These are phyloP conservation scores for Sebastes kiyomatsui DNA, from an alignment of 2,797 vertebrate genomes.

Conservation along the genomic window DNA sequence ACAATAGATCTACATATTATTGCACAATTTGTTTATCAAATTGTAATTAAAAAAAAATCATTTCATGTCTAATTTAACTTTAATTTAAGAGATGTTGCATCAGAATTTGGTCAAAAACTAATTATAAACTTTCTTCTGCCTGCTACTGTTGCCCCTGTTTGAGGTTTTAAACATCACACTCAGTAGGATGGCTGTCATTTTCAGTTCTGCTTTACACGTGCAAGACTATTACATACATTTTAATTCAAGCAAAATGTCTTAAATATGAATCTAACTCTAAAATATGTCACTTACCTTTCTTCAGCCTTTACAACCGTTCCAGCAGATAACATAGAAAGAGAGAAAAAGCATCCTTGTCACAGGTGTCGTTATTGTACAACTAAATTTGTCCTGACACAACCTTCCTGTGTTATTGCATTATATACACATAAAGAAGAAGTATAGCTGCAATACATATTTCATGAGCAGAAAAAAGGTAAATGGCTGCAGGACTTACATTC, in stretches of 20 bases:
- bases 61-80: not conserved
- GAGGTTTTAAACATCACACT: not conserved
- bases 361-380: not conserved
- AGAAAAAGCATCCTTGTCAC: not conserved
- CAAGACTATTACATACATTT: not conserved
- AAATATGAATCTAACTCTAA: not conserved
- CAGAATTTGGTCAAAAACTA: not conserved
- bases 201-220: not conserved
- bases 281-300: not conserved
- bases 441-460: not conserved
- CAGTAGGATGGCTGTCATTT: not conserved
- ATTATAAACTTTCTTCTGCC: not conserved
- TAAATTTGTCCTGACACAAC: not conserved
- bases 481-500: conserved; percentile 67
- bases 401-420: not conserved
- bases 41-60: too few relatives aligned
- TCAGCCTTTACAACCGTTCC: not conserved
- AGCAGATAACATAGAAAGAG: not conserved
- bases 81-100: not conserved
- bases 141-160: not conserved
- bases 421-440: not conserved
- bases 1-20: not conserved
- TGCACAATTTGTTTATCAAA: not conserved
- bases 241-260: not conserved
- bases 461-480: conserved; percentile 7